phyloP scores from a whole-genome alignment of 2,113 vertebrate genomes.

The Dolichotis patagonum region DNA sequence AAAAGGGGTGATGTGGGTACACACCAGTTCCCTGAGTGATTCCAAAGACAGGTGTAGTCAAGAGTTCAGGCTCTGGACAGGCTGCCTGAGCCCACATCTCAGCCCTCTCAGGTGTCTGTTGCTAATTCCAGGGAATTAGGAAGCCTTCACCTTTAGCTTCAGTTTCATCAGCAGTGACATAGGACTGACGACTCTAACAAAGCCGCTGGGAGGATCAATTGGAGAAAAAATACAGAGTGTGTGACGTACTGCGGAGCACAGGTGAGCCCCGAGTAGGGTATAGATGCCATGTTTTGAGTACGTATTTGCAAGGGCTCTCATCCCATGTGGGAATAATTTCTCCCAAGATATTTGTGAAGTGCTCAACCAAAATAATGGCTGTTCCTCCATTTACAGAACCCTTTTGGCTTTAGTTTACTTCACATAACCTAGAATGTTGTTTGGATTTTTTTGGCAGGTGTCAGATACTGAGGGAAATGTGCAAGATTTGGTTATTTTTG shows the following conservation, averaged over 20 bases:
- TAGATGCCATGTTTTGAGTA: neutral
- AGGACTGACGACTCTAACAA: neutral
- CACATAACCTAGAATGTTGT: neutral
- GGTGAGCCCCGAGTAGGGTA: neutral
- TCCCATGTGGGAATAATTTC: neutral
- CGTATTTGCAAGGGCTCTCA: neutral
- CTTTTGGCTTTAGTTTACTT: neutral
- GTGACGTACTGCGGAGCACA: neutral
- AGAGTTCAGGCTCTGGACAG: neutral
- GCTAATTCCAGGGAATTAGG: neutral
- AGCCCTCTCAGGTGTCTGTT: neutral
- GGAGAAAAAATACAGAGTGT: neutral
- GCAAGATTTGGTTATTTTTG: conserved; percentile 52
- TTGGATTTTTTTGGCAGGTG: neutral
- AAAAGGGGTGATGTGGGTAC: neutral
- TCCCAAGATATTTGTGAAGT: neutral
- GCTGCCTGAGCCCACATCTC: neutral
- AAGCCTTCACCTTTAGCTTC: neutral
- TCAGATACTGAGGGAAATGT: neutral
- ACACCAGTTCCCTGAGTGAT: neutral
- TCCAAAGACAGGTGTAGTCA: neutral
- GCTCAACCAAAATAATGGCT: neutral
- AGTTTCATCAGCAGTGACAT: neutral
- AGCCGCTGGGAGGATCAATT: neutral
- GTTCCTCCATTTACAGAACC: neutral